Conservation (phyloP, 2,113 vertebrate species). For the Seriola aureovittata region DNA sequence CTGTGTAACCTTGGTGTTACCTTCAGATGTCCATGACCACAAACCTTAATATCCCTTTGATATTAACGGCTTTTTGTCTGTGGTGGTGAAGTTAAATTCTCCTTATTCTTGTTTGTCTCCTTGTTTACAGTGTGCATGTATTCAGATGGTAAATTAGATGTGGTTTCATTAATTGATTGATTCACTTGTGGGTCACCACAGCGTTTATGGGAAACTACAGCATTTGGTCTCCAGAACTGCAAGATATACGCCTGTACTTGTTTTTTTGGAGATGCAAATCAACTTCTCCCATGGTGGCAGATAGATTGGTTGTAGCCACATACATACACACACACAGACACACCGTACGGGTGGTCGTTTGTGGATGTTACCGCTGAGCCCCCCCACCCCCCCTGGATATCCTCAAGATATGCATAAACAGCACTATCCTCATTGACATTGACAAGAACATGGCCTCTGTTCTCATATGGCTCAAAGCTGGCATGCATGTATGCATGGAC, state of each 20-base stretch:
- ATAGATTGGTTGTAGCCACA: background rate
- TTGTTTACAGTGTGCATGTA: background rate
- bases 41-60: background rate
- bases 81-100: background rate
- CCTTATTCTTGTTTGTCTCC: background rate
- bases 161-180: background rate
- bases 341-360: constrained; percentile 1
- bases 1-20: background rate
- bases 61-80: background rate
- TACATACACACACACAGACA: constrained; percentile 17
- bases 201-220: constrained; percentile 1
- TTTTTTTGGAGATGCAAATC: constrained; percentile 24
- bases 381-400: constrained; percentile 11
- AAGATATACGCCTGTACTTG: constrained; percentile 8
- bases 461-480: background rate
- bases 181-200: background rate
- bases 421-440: constrained; percentile 34
- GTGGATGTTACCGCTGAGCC: constrained; percentile 20
- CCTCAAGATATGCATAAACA: constrained; percentile 30
- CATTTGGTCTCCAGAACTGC: background rate
- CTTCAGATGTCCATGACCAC: background rate
- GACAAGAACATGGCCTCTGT: constrained; percentile 16
- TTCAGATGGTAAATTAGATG: background rate
- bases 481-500: constrained; percentile 5
- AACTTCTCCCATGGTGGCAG: background rate